Base-by-base conservation (phyloP, 1,140 invertebrate species). In the Bombyx mandarina region DNA sequence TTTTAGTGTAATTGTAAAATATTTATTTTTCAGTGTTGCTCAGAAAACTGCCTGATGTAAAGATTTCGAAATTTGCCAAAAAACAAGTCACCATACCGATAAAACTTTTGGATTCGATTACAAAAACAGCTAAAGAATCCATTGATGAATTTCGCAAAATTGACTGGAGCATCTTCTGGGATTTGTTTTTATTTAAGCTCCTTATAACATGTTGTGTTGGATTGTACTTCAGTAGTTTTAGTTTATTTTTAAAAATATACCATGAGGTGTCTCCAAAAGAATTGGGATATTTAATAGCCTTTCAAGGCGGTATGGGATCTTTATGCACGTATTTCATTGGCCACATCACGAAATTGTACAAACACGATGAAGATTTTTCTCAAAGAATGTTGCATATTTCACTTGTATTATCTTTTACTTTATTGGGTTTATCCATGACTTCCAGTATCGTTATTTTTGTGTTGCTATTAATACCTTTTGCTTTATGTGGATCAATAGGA, bases 251-350 rank as follows among this genome's bases (percentile, higher is more conserved):
- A 7, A 78, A 86, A 68, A 81, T 80, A 48, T 74, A 77, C 52
- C 89, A 85, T 59, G 61, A 79, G 43, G 61, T 89, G n/a, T 81
- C 89, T 3, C 81, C 86, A 8, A 82, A 80, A 54, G 69, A 79
- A 58, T 75, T 88, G 44, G 89, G 89, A 7, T 91, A 90, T 60
- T 87, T 88, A 18, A 88, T 88, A 53, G 88, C 89, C 18, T 82
- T 90, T 56, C 89, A 89, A 69, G 88, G 87, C 54, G 74, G 82
- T 7, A 69, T 88, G 7, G 80, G 82, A 35, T 75, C 82, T 3
- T 48, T 86, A 44, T 75, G 83, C 46, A 83, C 82, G 22, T 80
- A 88, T 52, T 76, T 78, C 6, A 74, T 89, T 46, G 72, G 74
- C 43, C 68, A 77, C 54, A 77, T 89, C 2, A 82, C 77, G 51